Conservation (phyloP, 2,113 vertebrate species). For the Caranx ignobilis region DNA sequence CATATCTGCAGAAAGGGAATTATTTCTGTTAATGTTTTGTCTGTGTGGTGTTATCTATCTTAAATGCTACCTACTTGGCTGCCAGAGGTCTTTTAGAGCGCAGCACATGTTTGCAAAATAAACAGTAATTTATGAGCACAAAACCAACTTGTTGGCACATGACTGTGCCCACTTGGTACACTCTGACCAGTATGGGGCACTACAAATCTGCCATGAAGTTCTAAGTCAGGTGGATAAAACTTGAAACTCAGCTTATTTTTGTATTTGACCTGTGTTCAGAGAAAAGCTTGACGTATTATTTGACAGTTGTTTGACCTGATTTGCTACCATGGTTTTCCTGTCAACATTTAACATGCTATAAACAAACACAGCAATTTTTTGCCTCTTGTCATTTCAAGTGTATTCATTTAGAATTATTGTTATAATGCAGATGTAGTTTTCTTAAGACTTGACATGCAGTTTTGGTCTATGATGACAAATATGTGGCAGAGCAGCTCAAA, state of each 20-base stretch:
- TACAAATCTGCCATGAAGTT: background rate
- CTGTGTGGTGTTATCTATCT: background rate
- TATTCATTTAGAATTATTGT: background rate
- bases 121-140: background rate
- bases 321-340: background rate
- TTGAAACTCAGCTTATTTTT: background rate
- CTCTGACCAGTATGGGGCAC: background rate
- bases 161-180: slow-evolving; percentile 6
- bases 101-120: slow-evolving; percentile 16
- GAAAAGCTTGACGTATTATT: background rate
- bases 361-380: background rate
- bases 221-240: background rate
- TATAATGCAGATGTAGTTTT: background rate
- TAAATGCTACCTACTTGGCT: slow-evolving; percentile 12
- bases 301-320: background rate
- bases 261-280: background rate
- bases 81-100: background rate
- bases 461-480: background rate
- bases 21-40: slow-evolving; percentile 16
- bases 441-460: background rate
- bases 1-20: background rate
- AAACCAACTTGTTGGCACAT: background rate
- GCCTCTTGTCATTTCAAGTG: background rate
- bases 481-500: background rate
- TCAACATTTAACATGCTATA: background rate